Evolutionary conservation across 2,797 vertebrate genomes (phyloP), one percentile per base, ranked within the genome.

Genomic region (Champsocephalus esox): DNA sequence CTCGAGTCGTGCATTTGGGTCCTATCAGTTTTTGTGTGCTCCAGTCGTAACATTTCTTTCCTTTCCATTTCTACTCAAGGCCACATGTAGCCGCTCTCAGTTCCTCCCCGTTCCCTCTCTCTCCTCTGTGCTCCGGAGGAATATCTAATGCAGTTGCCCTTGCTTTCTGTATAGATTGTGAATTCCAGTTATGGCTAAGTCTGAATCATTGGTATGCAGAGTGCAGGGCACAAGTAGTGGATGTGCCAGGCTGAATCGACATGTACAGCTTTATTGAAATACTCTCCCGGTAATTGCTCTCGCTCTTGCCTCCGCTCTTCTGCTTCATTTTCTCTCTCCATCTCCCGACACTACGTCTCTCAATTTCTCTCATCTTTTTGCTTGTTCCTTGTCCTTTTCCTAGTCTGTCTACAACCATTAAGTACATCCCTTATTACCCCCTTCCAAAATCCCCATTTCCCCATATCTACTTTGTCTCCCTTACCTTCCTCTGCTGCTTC

Each of bases 181-280:
- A 86, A 93, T 92, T 93, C 89, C 73, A 80, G 89, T 79, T 89
- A 82, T 75, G 80, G 71, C 10, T 51, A 28, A 28, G 65, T 83
- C 73, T 81, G 84, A 77, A 60, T 92, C 88, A 91, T 93, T 93
- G 90, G 82, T 91, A 93, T 94, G 89, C 93, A 85, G 83, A 79
- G 82, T 44, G 82, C 70, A 66, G 69, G 77, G 78, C 76, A 63
- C 72, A 51, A 81, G 86, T 66, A 81, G 79, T 54, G 73, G 77
- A 88, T 90, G 87, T 91, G 87, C 71, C 24, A 55, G 77, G 78
- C 70, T 19, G 86, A 86, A 92, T 92, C 80, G 75, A 87, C 88
- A 85, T 77, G 75, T 80, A 66, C 84, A 82, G 90, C 78, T 91
- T 93, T 92, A 93, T 92, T 92, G 89, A 92, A 92, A 92, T 89